These are phyloP conservation scores for Megaustenia siamemsis DNA, from an alignment of 2,888 invertebrate genomes.

Conservation along the genomic window DNA sequence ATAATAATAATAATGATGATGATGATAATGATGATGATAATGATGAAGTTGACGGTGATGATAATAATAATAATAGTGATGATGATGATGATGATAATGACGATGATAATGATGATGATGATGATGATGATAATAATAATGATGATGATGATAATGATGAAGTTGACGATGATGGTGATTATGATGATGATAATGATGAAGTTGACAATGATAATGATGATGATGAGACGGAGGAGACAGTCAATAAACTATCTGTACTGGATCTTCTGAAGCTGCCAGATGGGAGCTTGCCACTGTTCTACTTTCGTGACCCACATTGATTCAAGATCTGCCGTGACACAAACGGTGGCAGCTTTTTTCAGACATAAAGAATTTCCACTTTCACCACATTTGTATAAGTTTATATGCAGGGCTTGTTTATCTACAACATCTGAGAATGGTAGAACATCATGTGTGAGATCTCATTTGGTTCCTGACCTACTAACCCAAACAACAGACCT, in stretches of 20 bases:
- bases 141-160: too few relatives aligned
- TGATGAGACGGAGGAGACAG: neutral
- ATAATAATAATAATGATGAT: too few relatives aligned
- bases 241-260: conserved; percentile 51
- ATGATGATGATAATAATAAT: too few relatives aligned
- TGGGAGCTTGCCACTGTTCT: conserved; percentile 49
- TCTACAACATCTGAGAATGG: conserved; percentile 89
- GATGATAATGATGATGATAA: too few relatives aligned
- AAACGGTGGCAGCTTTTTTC: conserved; percentile 52
- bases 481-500: conserved; percentile 96
- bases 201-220: conserved; percentile 54
- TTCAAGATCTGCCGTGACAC: conserved; percentile 54
- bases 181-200: too few relatives aligned
- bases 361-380: conserved; percentile 85
- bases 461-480: conserved; percentile 92
- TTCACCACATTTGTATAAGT: conserved; percentile 87
- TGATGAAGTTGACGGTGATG: too few relatives aligned
- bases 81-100: too few relatives aligned
- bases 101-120: too few relatives aligned
- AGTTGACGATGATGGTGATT: too few relatives aligned
- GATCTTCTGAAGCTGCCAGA: conserved; percentile 52
- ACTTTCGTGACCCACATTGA: conserved; percentile 49
- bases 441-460: conserved; percentile 95
- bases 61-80: too few relatives aligned
- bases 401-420: conserved; percentile 81